A percentile compares a stretch with the other conserved stretches of the same genome.
These are phyloP conservation scores for Sussaba pulchella DNA, from an alignment of 2,888 invertebrate species.

Conservation along the genomic window DNA sequence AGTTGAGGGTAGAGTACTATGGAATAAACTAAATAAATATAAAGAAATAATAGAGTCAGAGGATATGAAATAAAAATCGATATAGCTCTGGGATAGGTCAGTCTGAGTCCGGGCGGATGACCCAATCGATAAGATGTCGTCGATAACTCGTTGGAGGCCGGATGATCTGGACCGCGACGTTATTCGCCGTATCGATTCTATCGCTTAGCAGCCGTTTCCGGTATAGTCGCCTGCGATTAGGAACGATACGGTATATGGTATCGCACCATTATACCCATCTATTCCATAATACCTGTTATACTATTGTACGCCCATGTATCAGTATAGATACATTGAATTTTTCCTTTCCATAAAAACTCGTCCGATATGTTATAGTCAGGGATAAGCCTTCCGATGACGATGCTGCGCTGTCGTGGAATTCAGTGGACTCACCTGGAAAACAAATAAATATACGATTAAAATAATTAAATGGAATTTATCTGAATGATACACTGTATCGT, in stretches of 20 bases:
- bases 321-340: no score
- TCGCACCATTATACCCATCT: slow-evolving; percentile 38
- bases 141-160: slow-evolving; percentile 55
- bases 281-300: neutral
- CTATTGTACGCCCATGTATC: slow-evolving; percentile 1
- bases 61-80: neutral
- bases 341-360: no score
- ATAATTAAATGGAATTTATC: no score
- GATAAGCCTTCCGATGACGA: neutral
- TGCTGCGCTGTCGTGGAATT: neutral
- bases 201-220: slow-evolving; percentile 33
- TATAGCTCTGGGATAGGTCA: slow-evolving; percentile 12
- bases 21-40: no score
- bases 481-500: no score
- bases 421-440: slow-evolving; percentile 70
- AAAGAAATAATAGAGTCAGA: neutral
- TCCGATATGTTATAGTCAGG: no score
- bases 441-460: slow-evolving; percentile 14
- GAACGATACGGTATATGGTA: slow-evolving; percentile 53
- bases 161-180: slow-evolving; percentile 26
- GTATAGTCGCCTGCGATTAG: slow-evolving; percentile 36
- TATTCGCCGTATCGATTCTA: slow-evolving; percentile 48
- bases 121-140: slow-evolving; percentile 64
- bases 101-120: slow-evolving; percentile 10
- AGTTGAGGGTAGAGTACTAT: no score